Evolutionary conservation across 2,888 invertebrate species (phyloP), one percentile per base, ranked within the genome.

Genomic region (Liposcelis brunnea): DNA sequence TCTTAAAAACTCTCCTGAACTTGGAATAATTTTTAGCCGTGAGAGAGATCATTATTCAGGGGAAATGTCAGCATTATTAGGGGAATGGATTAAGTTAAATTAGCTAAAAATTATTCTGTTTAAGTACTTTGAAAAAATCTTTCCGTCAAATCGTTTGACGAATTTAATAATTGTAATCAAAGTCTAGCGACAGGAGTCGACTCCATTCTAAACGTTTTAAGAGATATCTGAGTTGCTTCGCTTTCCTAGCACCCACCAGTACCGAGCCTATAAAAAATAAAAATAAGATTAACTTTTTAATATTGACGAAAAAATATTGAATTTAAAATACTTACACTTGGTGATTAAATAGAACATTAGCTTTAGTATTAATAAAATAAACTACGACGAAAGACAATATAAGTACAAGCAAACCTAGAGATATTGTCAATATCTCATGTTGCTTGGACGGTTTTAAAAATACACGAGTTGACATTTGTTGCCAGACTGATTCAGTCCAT

Each of bases 401-500:
- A 45, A 72, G 61, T 3, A 69, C 62, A 16, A 64, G 52, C 18
- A 67, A 60, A 10, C 75, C 76, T 10, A 70, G 55, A n/a, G 66
- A 59, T 33, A 75, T 60, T 2, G 69, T 72, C 47, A 69, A 56
- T 34, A 64, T 61, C 59, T 75, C 74, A 36, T 70, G 69, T 18
- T 62, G 60, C 15, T 72, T 69, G 10, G 80, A 69, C 42, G 87
- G 80, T 54, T 75, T 69, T 47, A 90, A 67, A 62, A 87, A 89
- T 67, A 90, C 74, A 50, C 82, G 72, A 49, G 83, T 76, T 54
- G 70, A 74, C 54, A 85, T 70, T 46, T 71, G 67, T 46, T 70
- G 67, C 87, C 90, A 91, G 35, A 82, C 75, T 0, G 87, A 87
- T 68, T 90, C 90, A 15, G 86, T 78, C 90, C 90, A 90, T 10